Base-by-base conservation (phyloP, 1,140 invertebrate genomes). In the Lepidurus packardi region DNA sequence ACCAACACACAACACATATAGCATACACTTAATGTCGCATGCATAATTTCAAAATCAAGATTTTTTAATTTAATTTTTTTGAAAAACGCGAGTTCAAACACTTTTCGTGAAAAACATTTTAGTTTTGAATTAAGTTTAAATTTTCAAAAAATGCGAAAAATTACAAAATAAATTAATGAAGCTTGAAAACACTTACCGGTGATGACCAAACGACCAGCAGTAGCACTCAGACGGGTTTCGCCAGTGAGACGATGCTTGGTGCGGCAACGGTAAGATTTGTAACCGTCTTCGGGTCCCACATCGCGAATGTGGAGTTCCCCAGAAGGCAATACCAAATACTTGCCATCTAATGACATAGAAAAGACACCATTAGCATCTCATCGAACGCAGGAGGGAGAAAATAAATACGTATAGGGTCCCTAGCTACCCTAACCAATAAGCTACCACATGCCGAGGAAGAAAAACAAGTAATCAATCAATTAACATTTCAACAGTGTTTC, bases 301-400 rank as follows among this genome's bases (percentile, higher is more conserved):
- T 96, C 94, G 83, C 92, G 90, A 83, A 97, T 97, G 84, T 97
- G 95, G 75, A 97, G 88, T 87, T 97, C 95, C 80, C 95, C 95
- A 83, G 94, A 95, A 80, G 94, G 95, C 79, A 96, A 86, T 43
- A 96, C 94, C 83, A 97, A 89, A 85, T 96, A 97, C 90, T 96
- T 96, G 81, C 94, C 94, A 87, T 96, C 94, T 96, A 87, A 76
- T 77, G 43, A 79, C 78, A 34, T 45, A 42, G 34, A 78, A 65
- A 76, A 78, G 44, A 74, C 43, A 41, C 24, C 21, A 13, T 53
- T 41, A 24, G 44, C 34, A 24, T 76, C 75, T 25, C 34, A 76
- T 76, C 75, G 10, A 43, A 79, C 1, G 34, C 47, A 76, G 74
- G 21, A 45, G 10, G n/a, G 41, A 16, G 43, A 53, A 76, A 43